Evolutionary conservation across 35 echinoderm and acorn worm species (phyloP), one percentile per base, ranked within the genome.

Genomic region (Eucidaris tribuloides): DNA sequence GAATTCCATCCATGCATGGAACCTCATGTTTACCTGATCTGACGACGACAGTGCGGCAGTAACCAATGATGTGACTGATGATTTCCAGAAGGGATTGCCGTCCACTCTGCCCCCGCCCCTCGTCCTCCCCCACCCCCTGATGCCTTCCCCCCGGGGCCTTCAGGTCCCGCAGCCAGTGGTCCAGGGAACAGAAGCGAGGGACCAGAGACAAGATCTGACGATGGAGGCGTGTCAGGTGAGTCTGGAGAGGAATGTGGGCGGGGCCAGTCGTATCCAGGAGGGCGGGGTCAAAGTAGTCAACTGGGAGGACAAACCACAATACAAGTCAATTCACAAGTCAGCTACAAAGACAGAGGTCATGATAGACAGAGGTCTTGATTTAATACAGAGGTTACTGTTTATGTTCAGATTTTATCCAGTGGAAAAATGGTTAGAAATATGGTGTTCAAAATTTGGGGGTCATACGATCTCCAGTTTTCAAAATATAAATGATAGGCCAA

Each of bases 141-240:
- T 65, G 38, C 32, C 66, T 6, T 5, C 40, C 58, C 6, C 34
- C 54, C 4, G 78, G 46, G 7, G 40, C 72, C 42, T 93, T 93
- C 33, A 99, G 80, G 61, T 91, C 86, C 68, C 80, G 82, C 33
- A 89, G 70, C 86, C 96, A 93, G 9, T 71, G 66, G 44, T 99
- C 96, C 3, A 93, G 87, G 79, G 78, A 50, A 50, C 91, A 90
- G 74, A 83, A 99, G 20, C 91, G 58, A 1, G 91, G 96, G 31
- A 99, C 87, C 70, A 99, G 76, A 19, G 96, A 90, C 28, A 99
- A 55, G n/a, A 99, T 68, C 83, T 99, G 91, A 11, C 96, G 86
- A 38, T 99, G 95, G 42, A 99, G 83, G 18, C 96, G 82, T 32
- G 80, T 93, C 57, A 99, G 56, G 35, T 99, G 96, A 13, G 91